Evolutionary conservation across 1,140 invertebrate genomes (phyloP).

Genomic region (Thaumatotibia leucotreta): DNA sequence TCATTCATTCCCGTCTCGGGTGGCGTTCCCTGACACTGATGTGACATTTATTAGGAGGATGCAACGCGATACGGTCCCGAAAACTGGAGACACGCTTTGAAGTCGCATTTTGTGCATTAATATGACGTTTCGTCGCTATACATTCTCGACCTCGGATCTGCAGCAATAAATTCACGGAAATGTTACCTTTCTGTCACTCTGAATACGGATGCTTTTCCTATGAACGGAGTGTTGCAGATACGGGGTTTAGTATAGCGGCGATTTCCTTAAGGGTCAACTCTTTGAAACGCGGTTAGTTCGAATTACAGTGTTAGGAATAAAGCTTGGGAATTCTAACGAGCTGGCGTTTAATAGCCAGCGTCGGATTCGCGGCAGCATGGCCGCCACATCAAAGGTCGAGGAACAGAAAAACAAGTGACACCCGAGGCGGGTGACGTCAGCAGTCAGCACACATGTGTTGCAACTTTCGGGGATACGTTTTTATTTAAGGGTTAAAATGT

Average conservation of each 20-base stretch:
- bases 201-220: too few relatives aligned
- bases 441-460: background rate
- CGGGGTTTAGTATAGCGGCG: too few relatives aligned
- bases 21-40: background rate
- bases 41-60: conserved; percentile 31
- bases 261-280: background rate
- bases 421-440: background rate
- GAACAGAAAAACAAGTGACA: too few relatives aligned
- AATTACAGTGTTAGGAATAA: conserved; percentile 6
- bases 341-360: conserved; percentile 22
- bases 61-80: conserved; percentile 21
- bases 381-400: conserved; percentile 30
- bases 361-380: conserved; percentile 14
- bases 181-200: too few relatives aligned
- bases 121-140: too few relatives aligned
- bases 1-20: background rate
- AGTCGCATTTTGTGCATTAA: conserved; percentile 1
- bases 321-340: conserved; percentile 26
- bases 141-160: too few relatives aligned
- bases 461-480: background rate
- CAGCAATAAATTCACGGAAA: too few relatives aligned
- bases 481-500: background rate
- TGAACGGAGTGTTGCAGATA: too few relatives aligned
- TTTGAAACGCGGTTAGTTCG: background rate
- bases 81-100: conserved; percentile 2